A percentile compares a stretch with the other conserved stretches of the same genome.
These are phyloP conservation scores for Cheilosia urbana DNA, from an alignment of 2,888 invertebrate species.

Conservation along the genomic window DNA sequence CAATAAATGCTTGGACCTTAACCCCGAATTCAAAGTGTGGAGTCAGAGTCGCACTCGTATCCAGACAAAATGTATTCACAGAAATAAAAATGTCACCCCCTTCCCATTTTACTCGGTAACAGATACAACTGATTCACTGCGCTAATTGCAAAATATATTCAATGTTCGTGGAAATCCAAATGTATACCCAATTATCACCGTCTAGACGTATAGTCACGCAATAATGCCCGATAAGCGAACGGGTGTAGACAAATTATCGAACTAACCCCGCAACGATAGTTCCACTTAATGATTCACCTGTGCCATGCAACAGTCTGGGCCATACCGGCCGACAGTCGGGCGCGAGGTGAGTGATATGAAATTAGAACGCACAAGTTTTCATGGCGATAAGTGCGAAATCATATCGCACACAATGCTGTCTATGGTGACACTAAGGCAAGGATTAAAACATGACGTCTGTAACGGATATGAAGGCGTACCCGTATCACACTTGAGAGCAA, in stretches of 20 bases:
- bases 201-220: conserved; percentile 66
- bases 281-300: conserved; percentile 55
- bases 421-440: no score
- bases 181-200: conserved; percentile 50
- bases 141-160: conserved; percentile 20
- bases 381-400: no score
- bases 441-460: no score
- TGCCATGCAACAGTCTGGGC: conserved; percentile 27
- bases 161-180: conserved; percentile 15
- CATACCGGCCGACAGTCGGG: not conserved
- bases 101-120: not conserved
- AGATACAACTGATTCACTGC: conserved; percentile 19
- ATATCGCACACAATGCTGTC: no score
- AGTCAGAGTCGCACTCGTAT: no score
- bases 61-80: no score
- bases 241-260: conserved; percentile 19
- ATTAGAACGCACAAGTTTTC: not conserved
- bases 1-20: no score
- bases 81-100: no score
- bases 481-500: no score
- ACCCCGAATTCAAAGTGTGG: no score
- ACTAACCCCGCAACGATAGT: conserved; percentile 20
- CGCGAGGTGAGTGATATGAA: not conserved
- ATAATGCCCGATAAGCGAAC: conserved; percentile 54
- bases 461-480: no score